Conservation (phyloP, 2,797 vertebrate species). For the Tarsius wallacei region DNA sequence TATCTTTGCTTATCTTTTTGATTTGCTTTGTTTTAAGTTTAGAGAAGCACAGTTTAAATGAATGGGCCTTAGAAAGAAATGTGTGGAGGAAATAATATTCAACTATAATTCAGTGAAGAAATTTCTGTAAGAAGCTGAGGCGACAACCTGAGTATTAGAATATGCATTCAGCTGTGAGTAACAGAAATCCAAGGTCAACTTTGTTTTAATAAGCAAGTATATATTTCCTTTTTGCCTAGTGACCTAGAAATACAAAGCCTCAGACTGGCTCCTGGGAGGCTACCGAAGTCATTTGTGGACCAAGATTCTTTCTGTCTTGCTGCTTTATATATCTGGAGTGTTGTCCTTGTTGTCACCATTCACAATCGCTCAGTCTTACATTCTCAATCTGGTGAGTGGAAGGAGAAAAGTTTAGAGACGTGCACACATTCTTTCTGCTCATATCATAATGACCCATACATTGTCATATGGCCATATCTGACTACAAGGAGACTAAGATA, state of each 20-base stretch:
- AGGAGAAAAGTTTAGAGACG: neutral
- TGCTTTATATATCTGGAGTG: neutral
- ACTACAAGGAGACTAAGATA: neutral
- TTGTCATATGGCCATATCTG: neutral
- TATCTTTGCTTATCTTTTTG: neutral
- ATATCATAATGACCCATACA: fast-evolving
- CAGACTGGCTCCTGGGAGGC: neutral
- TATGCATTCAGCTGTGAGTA: neutral
- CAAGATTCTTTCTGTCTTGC: neutral
- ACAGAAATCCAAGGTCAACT: neutral
- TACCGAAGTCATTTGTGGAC: neutral
- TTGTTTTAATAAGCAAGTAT: neutral
- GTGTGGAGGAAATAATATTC: neutral
- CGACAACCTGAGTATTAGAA: neutral
- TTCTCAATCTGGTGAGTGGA: neutral
- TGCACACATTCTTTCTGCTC: neutral
- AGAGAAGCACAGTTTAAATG: neutral
- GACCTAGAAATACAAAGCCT: neutral
- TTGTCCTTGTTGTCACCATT: neutral
- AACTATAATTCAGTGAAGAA: neutral
- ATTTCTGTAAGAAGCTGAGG: neutral
- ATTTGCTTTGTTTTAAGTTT: neutral
- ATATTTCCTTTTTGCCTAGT: neutral
- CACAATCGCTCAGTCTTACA: neutral
- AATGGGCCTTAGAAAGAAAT: neutral